Base-by-base conservation (phyloP, 2,113 vertebrate species). In the Podarcis cretensis region DNA sequence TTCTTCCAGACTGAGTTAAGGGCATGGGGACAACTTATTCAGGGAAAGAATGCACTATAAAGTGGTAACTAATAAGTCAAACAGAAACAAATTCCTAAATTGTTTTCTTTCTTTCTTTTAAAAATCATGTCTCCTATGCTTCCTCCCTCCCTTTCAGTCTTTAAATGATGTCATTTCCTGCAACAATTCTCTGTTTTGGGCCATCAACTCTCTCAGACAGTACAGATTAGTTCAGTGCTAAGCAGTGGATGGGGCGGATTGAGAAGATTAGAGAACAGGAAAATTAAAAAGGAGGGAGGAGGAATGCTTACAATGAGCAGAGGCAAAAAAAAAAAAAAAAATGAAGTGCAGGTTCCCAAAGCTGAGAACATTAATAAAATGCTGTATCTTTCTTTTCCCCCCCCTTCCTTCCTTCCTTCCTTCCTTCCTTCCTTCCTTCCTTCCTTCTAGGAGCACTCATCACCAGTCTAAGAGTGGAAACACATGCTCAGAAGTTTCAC, bases 1-100 rank as follows among this genome's bases (percentile, higher is more conserved):
- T 76, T 88, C 90, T 63, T 59, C 40, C 79, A 86, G 35, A 89
- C n/a, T 88, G 75, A 8, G 87, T 3, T 37, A 21, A 27, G 73
- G 35, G 83, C 48, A 37, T 66, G n/a, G 4, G 1, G 71, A 10
- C 81, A 7, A 48, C 6, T 65, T 81, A n/a, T 81, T 84, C 84
- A 57, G 83, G 0, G 48, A 13, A 91, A 54, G 14, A 14, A 54
- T 35, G 0, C 59, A n/a, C 3, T 68, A 1, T 1, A n/a, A 88
- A 85, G 40, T 37, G 63, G 59, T 90, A 79, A 10, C 48, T 40
- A 69, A 80, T n/a, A 57, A 80, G 3, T 43, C n/a, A 16, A 85
- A 85, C 2, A 3, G 21, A 21, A 83, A 4, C 35, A 23, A 81
- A 48, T 79, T n/a, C 27, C 37, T 76, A 20, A 27, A 23, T 5